Conservation (phyloP, 2,113 vertebrate genomes). For the Antechinus flavipes region DNA sequence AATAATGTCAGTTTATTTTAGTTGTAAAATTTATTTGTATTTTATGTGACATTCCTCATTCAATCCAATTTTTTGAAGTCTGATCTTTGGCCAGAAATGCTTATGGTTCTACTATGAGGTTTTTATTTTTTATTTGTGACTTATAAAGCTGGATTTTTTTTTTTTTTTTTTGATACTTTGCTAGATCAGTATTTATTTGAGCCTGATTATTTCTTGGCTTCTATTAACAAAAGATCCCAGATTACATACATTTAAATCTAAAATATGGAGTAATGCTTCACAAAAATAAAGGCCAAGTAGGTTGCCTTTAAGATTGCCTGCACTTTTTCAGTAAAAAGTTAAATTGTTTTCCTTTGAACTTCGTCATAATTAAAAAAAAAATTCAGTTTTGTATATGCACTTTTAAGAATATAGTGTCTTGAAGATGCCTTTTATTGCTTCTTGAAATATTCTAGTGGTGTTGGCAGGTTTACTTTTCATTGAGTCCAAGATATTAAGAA, state of each 20-base stretch:
- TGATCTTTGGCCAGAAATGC: constrained; percentile 59
- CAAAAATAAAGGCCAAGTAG: constrained; percentile 59
- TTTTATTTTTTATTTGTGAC: constrained; percentile 60
- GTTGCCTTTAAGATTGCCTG: constrained; percentile 56
- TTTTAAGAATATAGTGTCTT: constrained; percentile 62
- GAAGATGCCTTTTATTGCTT: constrained; percentile 57
- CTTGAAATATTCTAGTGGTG: constrained; percentile 12
- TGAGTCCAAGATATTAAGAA: neutral
- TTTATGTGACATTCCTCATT: constrained; percentile 74
- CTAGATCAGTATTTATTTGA: constrained; percentile 53
- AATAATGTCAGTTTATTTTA: constrained; percentile 71
- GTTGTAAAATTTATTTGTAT: constrained; percentile 65
- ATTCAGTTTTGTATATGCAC: constrained; percentile 64
- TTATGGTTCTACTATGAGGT: constrained; percentile 55
- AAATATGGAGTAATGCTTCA: constrained; percentile 58
- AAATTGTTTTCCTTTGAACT: constrained; percentile 60
- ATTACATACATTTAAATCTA: constrained; percentile 29
- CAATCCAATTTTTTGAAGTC: constrained; percentile 53
- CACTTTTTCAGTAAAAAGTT: constrained; percentile 68
- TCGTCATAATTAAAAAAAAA: constrained; percentile 58
- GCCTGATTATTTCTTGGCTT: constrained; percentile 53
- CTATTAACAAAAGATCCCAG: constrained; percentile 38
- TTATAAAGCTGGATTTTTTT: constrained; percentile 19
- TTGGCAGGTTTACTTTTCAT: constrained; percentile 41
- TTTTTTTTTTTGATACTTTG: constrained; percentile 22